A percentile compares a stretch with the other conserved stretches of the same genome.
Conservation (phyloP, 1,140 invertebrate species). For the Halictus rubicundus region DNA sequence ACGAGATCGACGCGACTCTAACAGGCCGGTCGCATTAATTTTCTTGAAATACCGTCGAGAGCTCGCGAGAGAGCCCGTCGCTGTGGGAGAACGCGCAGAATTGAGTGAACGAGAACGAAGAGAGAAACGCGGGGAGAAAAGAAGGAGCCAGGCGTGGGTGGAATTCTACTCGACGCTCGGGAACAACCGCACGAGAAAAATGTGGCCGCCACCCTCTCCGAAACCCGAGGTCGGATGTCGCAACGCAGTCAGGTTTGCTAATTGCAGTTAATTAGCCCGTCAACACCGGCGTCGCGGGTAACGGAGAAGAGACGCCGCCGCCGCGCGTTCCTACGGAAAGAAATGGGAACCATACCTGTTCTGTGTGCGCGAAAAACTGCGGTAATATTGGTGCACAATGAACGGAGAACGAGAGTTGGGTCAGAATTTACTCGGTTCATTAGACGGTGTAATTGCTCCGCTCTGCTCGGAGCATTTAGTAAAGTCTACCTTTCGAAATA, state of each 20-base stretch:
- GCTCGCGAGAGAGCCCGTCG: background rate
- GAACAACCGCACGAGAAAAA: background rate
- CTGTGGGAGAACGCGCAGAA: background rate
- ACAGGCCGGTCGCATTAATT: conserved; percentile 44
- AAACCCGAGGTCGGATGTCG: conserved; percentile 15
- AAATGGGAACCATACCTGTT: background rate
- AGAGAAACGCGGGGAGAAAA: background rate
- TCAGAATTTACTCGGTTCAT: background rate
- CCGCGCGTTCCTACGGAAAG: conserved; percentile 34
- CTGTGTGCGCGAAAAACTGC: background rate
- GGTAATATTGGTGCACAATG: background rate
- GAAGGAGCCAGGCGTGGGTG: background rate
- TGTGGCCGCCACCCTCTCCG: background rate
- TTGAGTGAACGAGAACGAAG: background rate
- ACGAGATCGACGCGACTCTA: conserved; percentile 33
- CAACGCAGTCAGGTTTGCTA: conserved; percentile 38
- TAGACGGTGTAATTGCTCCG: background rate
- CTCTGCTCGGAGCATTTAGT: background rate
- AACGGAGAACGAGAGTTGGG: background rate
- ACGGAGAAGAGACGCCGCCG: conserved; percentile 45
- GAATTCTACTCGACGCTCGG: background rate
- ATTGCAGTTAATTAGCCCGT: conserved; percentile 68
- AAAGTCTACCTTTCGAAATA: background rate
- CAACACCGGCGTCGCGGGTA: conserved; percentile 54
- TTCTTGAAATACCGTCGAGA: conserved; percentile 29